Base-by-base conservation (phyloP, 37 sponge, comb jelly and placozoan species). In the Oopsacas minuta region DNA sequence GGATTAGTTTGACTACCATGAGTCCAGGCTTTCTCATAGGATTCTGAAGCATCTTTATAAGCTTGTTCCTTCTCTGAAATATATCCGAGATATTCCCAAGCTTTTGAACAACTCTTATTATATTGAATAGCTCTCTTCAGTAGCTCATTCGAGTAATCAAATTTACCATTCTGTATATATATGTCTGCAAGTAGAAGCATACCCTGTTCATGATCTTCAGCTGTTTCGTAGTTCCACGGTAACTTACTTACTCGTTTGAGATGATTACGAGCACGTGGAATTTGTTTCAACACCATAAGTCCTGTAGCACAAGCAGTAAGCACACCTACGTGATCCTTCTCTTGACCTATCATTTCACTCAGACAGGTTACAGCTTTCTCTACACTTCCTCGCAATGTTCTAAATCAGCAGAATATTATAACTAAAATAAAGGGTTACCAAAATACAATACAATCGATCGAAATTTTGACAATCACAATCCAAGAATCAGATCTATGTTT, bases 121-220 rank as follows among this genome's bases (percentile, higher is more conserved):
- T 86, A 89, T 46, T 85, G 82, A 20, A 93, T 69, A 53, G 94
- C 91, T 83, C 89, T 91, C 86, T 89, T 94, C 38, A 97, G 85
- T 39, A 90, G 90, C 35, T 95, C 99, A 53, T 87, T 86, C 20
- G 99, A 94, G 85, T 93, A 51, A 52, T 98, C 99, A 86, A 88
- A 92, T 86, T 98, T 98, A 32, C 90, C 90, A 49, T 87, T 69
- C 91, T 93, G 93, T 36, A 99, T 90, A 84, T 93, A 94, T 38
- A 94, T 88, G 87, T 99, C 99, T 23, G 96, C 92, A n/a, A 95
- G 87, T 8, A 99, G 87, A 36, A 99, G 85, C 96, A 94, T 94
- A 39, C 90, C 61, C 82, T 84, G 86, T 83, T 99, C 99, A 87
- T 95, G 91, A 23, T 92, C 92, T 1, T 91, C 96, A 1, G 92